Evolutionary conservation across 35 echinoderm and acorn worm species (phyloP), one percentile per base, ranked within the genome.

Genomic region (Anneissia japonica): DNA sequence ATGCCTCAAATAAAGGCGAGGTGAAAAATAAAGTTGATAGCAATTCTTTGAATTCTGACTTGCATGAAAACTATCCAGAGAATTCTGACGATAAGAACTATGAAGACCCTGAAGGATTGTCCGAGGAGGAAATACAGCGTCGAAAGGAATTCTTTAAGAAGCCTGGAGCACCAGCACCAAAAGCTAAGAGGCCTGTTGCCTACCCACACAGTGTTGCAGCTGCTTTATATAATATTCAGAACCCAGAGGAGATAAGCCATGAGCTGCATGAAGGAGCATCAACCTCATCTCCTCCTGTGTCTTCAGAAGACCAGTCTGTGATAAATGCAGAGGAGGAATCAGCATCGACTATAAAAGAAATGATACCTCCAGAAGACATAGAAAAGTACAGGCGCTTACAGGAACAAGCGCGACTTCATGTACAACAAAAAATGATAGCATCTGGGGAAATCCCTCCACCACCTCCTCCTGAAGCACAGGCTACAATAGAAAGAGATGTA

Each of bases 301-400:
- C 23, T 38, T 36, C 36, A 81, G 36, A 81, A 81, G 79, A 81
- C 38, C 35, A 81, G 37, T 17, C 35, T 12, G 38, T 39, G 37
- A 32, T 38, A 5, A 81, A 6, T 38, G 36, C 35, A 11, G 38
- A 81, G 36, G 9, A 10, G 5, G 38, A 81, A 26, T 81, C 79
- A 4, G 10, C 79, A 16, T 0, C 79, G 40, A 16, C 37, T 0
- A 39, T 39, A 6, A 14, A 81, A 40, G 35, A 36, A 81, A 81
- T 81, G n/a, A 81, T 81, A 39, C 79, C 79, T 21, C 79, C 79
- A 0, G 79, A 81, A 81, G 79, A 81, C 5, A 81, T 81, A 16
- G 79, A 81, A 40, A 81, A 81, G 79, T 81, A 81, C 30, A 36
- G 79, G 9, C 35, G 38, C 9, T 39, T 81, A 28, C 79, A 81